These are phyloP conservation scores for Hirtodrosophila alboralis DNA, from an alignment of 2,888 invertebrate genomes.

Conservation along the genomic window DNA sequence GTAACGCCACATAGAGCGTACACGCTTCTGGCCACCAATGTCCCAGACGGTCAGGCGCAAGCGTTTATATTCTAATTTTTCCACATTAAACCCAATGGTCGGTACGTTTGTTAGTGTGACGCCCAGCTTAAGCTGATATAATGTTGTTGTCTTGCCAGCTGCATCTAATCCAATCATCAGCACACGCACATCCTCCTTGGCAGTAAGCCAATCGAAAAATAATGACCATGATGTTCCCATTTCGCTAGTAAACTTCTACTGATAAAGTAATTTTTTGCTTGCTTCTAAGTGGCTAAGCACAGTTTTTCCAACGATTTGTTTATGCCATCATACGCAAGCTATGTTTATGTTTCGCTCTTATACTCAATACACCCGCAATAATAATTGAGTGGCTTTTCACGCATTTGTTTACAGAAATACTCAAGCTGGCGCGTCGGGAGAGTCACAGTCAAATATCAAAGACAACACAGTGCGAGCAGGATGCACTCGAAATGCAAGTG, in stretches of 20 bases:
- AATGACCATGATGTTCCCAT: conserved; percentile 58
- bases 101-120: conserved; percentile 72
- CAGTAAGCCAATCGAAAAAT: conserved; percentile 61
- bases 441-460: conserved; percentile 95
- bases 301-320: conserved; percentile 24
- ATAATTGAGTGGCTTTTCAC: conserved; percentile 11
- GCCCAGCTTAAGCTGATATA: conserved; percentile 77
- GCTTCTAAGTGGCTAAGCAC: background rate
- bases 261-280: background rate
- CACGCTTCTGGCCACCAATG: conserved; percentile 76
- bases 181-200: conserved; percentile 70
- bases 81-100: conserved; percentile 81
- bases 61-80: conserved; percentile 78
- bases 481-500: conserved; percentile 98
- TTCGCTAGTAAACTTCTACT: background rate
- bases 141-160: conserved; percentile 81
- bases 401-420: conserved; percentile 89
- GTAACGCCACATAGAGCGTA: conserved; percentile 77
- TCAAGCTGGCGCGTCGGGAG: conserved; percentile 94
- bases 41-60: conserved; percentile 80
- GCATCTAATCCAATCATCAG: conserved; percentile 80
- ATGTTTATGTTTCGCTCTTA: background rate
- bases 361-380: background rate
- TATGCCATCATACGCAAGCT: conserved; percentile 6
- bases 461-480: conserved; percentile 97